Conservation (phyloP, 2,113 vertebrate genomes). For the Natator depressus region DNA sequence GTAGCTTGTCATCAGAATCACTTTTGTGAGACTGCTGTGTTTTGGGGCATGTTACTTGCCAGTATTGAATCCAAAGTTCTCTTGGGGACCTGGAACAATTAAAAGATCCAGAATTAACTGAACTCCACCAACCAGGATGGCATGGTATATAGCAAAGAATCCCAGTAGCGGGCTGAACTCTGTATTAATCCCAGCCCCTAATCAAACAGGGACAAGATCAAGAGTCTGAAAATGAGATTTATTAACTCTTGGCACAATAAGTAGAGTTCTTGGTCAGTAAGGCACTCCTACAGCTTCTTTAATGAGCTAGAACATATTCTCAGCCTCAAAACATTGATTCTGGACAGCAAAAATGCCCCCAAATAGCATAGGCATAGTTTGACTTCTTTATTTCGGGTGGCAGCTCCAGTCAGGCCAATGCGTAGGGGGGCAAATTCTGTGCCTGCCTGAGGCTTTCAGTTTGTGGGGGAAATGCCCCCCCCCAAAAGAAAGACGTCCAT, state of each 20-base stretch:
- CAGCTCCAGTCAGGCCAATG: too few species aligned
- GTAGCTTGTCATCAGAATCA: not conserved
- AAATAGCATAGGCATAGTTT: too few species aligned
- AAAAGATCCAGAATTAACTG: not conserved
- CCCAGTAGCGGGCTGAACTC: not conserved
- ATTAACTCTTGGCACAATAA: not conserved
- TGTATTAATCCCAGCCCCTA: not conserved
- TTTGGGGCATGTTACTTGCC: too few species aligned
- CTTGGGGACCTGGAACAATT: not conserved
- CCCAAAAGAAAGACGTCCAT: too few species aligned
- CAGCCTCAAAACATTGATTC: not conserved
- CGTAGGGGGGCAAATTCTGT: too few species aligned
- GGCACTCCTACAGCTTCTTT: not conserved
- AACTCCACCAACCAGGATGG: not conserved
- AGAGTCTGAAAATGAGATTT: not conserved
- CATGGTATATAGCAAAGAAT: not conserved
- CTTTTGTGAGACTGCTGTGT: not conserved
- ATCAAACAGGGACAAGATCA: not conserved
- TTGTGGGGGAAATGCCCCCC: too few species aligned
- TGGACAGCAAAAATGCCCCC: too few species aligned
- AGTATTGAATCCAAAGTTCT: not conserved
- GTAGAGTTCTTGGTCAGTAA: not conserved
- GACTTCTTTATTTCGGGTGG: too few species aligned
- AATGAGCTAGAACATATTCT: not conserved
- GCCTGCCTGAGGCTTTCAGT: too few species aligned